phyloP scores from a whole-genome alignment of 2,797 vertebrate genomes.

The Pseudotriccus pelzelni region DNA sequence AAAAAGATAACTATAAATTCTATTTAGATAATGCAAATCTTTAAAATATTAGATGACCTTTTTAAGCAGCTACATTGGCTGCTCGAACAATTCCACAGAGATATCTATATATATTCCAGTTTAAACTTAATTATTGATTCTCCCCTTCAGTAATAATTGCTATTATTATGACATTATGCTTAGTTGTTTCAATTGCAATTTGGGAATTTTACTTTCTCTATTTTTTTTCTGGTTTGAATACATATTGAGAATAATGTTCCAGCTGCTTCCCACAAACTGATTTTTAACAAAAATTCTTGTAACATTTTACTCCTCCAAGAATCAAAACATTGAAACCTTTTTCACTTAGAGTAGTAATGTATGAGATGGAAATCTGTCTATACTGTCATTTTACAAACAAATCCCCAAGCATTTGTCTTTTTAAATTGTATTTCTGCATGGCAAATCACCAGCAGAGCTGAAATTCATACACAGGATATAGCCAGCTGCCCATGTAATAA shows the following conservation, averaged over 20 bases:
- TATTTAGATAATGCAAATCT: slow-evolving; percentile 24
- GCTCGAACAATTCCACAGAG: neutral
- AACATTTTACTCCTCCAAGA: slow-evolving; percentile 1
- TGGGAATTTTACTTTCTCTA: neutral
- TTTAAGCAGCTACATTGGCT: neutral
- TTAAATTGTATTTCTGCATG: slow-evolving; percentile 54
- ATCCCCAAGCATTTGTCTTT: neutral
- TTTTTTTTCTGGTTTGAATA: neutral
- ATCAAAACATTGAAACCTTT: neutral
- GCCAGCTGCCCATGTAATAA: slow-evolving; percentile 58
- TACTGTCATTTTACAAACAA: neutral
- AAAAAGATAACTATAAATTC: slow-evolving; percentile 17
- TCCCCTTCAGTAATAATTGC: neutral
- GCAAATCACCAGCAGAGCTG: slow-evolving; percentile 31
- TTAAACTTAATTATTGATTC: neutral
- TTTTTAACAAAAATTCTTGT: neutral
- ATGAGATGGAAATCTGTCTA: neutral
- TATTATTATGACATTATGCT: neutral
- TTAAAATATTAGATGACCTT: slow-evolving; percentile 17
- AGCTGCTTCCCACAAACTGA: neutral
- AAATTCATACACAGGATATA: slow-evolving; percentile 22
- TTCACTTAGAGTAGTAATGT: neutral
- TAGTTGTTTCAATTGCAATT: neutral
- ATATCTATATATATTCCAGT: neutral
- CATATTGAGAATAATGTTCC: neutral